These are phyloP conservation scores for Homarus gammarus DNA, from an alignment of 2,888 invertebrate species.

Conservation along the genomic window DNA sequence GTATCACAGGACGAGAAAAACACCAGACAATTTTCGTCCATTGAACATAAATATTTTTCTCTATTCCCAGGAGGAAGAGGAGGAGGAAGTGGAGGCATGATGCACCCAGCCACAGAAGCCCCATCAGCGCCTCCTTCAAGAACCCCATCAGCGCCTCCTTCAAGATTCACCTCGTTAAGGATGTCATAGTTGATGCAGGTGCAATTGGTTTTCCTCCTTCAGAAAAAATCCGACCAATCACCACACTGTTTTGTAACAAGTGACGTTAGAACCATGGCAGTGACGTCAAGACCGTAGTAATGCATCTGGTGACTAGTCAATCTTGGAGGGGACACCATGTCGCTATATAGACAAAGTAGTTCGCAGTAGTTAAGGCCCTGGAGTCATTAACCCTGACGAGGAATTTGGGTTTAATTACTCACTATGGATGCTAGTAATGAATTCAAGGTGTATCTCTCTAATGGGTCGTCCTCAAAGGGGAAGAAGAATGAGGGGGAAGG, in stretches of 20 bases:
- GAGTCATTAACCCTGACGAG: neutral
- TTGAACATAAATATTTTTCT: neutral
- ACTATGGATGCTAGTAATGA: slow-evolving; percentile 72
- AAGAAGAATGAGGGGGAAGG: slow-evolving; percentile 33
- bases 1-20: neutral
- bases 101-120: no score
- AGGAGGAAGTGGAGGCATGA: no score
- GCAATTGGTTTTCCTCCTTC: neutral
- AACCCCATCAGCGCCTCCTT: no score
- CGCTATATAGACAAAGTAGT: neutral
- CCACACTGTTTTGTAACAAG: no score
- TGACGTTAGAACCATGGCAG: no score
- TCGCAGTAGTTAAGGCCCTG: neutral
- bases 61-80: no score
- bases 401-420: neutral
- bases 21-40: neutral
- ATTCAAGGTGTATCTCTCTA: slow-evolving; percentile 66
- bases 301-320: neutral
- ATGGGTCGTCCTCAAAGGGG: slow-evolving; percentile 16
- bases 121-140: no score
- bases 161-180: no score
- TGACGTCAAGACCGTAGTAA: no score
- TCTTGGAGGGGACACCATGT: neutral
- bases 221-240: neutral
- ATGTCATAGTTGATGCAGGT: neutral